Percentiles rank a stretch among this genome's conserved stretches.
Conservation (phyloP, 1,140 invertebrate genomes). For the Pteromalus puparum region DNA sequence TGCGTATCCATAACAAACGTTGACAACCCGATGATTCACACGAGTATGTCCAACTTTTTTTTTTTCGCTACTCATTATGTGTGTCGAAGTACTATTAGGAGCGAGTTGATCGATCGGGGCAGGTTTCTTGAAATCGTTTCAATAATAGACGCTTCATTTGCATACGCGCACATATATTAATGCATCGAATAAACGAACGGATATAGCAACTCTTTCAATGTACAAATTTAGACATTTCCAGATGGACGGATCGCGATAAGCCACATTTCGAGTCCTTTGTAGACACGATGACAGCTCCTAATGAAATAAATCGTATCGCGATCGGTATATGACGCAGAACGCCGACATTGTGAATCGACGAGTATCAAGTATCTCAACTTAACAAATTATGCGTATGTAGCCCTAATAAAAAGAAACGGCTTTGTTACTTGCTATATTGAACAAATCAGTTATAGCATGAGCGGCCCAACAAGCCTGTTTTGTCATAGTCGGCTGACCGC, state of each 20-base stretch:
- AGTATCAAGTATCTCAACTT: too few relatives aligned
- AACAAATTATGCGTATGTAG: too few relatives aligned
- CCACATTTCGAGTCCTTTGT: neutral
- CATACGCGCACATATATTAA: neutral
- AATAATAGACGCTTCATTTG: neutral
- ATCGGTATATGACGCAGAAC: neutral
- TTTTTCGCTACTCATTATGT: constrained; percentile 11
- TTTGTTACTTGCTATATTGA: too few relatives aligned
- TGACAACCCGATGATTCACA: neutral
- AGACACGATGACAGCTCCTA: neutral
- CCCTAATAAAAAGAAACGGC: too few relatives aligned
- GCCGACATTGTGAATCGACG: neutral
- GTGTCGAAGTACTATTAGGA: neutral
- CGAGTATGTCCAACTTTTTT: neutral
- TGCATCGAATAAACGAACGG: neutral
- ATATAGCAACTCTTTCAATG: neutral
- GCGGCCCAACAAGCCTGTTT: too few relatives aligned
- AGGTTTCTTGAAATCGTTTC: neutral
- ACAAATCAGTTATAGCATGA: too few relatives aligned
- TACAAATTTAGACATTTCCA: constrained; percentile 4
- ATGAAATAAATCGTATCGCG: neutral
- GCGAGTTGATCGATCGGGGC: constrained; percentile 20
- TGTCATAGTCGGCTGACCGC: too few relatives aligned
- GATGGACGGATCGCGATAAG: neutral
- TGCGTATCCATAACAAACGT: neutral